Conservation (phyloP, 2,113 vertebrate genomes). For the rat (Rattus norvegicus) region DNA sequence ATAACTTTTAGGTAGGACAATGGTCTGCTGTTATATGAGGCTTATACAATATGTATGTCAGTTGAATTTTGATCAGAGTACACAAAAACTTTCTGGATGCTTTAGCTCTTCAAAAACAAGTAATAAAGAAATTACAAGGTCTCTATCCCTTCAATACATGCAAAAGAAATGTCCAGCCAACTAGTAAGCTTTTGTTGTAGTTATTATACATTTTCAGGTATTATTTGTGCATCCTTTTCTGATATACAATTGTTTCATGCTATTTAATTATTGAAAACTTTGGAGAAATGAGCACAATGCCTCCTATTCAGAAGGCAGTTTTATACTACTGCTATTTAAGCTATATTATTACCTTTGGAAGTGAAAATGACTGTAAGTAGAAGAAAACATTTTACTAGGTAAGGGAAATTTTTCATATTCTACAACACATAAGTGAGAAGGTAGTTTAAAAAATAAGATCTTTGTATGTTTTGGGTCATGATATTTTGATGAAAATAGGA, state of each 20-base stretch:
- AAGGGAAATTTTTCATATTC: not conserved
- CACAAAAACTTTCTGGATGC: not conserved
- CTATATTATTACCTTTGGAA: not conserved
- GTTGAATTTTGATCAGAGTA: not conserved
- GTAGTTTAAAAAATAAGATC: not conserved
- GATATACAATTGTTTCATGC: not conserved
- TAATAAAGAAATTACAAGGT: not conserved
- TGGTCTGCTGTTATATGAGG: not conserved
- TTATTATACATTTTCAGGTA: not conserved
- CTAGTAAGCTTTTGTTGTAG: not conserved
- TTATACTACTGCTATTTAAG: not conserved
- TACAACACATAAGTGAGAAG: not conserved
- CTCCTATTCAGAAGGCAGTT: not conserved
- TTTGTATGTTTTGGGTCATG: not conserved
- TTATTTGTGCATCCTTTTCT: not conserved
- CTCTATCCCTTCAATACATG: not conserved
- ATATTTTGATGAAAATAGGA: not conserved
- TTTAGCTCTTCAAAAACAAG: not conserved
- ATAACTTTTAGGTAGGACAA: not conserved
- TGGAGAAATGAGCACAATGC: not conserved
- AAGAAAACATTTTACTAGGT: not conserved
- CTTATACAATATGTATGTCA: not conserved
- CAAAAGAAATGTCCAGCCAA: not conserved
- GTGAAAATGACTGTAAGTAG: not conserved
- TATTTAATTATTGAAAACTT: not conserved